phyloP scores from a whole-genome alignment of 2,113 vertebrate species.

The Hippolais icterina region DNA sequence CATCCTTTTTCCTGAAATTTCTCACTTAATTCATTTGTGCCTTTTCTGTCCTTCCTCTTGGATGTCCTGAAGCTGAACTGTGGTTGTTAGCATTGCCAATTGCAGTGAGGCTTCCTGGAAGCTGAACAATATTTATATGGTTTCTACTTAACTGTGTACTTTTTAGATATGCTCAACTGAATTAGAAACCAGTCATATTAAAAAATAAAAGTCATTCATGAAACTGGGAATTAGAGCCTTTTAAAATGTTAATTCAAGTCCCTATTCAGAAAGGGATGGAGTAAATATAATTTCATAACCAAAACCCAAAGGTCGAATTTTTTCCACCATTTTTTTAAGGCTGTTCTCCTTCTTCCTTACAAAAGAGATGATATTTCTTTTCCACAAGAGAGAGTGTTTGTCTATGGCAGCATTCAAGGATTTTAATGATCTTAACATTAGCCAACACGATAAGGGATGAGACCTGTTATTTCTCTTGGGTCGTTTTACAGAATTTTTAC shows the following conservation, averaged over 20 bases:
- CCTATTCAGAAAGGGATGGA: not conserved
- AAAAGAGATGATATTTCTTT: not conserved
- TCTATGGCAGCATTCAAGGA: not conserved
- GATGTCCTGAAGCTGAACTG: not conserved
- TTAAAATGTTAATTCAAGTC: not conserved
- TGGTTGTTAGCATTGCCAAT: not conserved
- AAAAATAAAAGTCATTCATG: constrained; percentile 14
- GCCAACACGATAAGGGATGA: not conserved
- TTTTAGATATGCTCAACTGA: not conserved
- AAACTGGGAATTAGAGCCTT: constrained; percentile 10
- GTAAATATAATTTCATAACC: not conserved
- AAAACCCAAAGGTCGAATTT: not conserved
- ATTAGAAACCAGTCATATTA: not conserved
- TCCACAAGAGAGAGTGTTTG: not conserved
- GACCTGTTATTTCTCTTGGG: not conserved
- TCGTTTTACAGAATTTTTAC: not conserved
- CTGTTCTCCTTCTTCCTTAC: not conserved
- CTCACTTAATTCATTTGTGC: not conserved
- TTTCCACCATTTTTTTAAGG: not conserved
- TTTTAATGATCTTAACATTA: not conserved
- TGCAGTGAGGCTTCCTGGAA: not conserved
- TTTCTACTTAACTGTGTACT: not conserved
- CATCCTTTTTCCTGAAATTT: not conserved
- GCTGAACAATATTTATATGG: not conserved
- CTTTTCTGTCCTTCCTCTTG: not conserved